Percentiles rank a stretch among this genome's conserved stretches.
Conservation (phyloP, 1,140 invertebrate species). For the Ooceraea biroi region DNA sequence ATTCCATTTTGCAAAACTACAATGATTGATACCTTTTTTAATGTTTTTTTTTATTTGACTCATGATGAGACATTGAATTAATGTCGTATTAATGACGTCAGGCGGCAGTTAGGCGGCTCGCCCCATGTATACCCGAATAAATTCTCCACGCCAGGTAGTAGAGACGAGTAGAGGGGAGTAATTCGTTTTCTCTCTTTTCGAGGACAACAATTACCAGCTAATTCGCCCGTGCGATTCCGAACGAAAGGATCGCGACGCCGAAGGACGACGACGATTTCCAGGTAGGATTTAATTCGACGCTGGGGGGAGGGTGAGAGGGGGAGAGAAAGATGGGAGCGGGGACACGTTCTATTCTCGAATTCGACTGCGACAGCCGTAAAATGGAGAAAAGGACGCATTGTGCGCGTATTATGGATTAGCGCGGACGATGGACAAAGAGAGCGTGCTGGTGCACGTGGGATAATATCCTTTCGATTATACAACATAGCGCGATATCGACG, state of each 20-base stretch:
- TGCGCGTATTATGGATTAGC: slow-evolving; percentile 52
- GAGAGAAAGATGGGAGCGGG: slow-evolving; percentile 22
- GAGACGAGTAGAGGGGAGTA: neutral
- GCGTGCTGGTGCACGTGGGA: slow-evolving; percentile 38
- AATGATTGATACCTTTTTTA: neutral
- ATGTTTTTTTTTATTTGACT: neutral
- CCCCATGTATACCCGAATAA: slow-evolving; percentile 39
- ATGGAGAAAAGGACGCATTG: slow-evolving; percentile 56
- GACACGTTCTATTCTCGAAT: slow-evolving; percentile 55
- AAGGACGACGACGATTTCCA: slow-evolving; percentile 58
- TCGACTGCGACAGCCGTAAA: slow-evolving; percentile 60
- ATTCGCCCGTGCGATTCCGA: slow-evolving; percentile 46
- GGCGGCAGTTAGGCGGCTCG: slow-evolving; percentile 22
- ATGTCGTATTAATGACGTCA: slow-evolving; percentile 41
- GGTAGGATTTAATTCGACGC: slow-evolving; percentile 57
- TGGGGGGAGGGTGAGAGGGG: slow-evolving; percentile 13
- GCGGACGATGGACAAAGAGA: slow-evolving; percentile 43
- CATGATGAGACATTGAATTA: slow-evolving; percentile 30
- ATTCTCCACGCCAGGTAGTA: slow-evolving; percentile 19
- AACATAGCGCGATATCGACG: slow-evolving; percentile 42
- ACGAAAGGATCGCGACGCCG: slow-evolving; percentile 41
- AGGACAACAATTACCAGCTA: slow-evolving; percentile 59
- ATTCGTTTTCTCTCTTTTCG: slow-evolving; percentile 53
- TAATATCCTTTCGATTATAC: slow-evolving; percentile 55
- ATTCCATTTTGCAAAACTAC: neutral